These are phyloP conservation scores for Latrodectus geometricus DNA, from an alignment of 1,140 invertebrate species.

Conservation along the genomic window DNA sequence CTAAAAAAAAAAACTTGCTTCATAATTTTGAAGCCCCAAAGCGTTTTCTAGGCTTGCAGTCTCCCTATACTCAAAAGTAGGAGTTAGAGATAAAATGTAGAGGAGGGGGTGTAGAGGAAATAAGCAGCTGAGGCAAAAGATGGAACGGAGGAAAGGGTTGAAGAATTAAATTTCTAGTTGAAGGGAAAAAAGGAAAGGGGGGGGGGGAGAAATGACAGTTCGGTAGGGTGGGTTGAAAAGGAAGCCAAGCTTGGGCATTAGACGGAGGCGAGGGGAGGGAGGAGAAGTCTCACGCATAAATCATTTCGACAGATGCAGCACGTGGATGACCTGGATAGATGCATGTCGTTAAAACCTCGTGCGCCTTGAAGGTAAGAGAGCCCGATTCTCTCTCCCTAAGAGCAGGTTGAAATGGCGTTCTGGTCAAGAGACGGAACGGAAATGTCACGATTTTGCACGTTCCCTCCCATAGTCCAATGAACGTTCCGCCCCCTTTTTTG, in stretches of 20 bases:
- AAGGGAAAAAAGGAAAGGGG: neutral
- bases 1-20: no score
- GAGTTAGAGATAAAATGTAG: no score
- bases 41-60: no score
- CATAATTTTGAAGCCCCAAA: no score
- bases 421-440: constrained; percentile 21
- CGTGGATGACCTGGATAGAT: constrained; percentile 57
- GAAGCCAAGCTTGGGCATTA: neutral
- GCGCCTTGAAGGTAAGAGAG: neutral
- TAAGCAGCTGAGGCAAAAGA: neutral
- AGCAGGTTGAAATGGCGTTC: constrained; percentile 9
- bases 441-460: neutral
- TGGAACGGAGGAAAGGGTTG: neutral
- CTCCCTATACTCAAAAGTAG: no score
- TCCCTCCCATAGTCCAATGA: neutral
- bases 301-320: constrained; percentile 46
- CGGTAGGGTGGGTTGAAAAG: neutral
- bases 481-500: neutral
- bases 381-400: neutral
- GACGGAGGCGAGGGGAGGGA: neutral
- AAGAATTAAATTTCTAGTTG: neutral
- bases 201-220: neutral
- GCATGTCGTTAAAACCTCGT: neutral
- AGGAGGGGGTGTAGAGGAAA: no score
- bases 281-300: constrained; percentile 21